Evolutionary conservation across 2,888 invertebrate genomes (phyloP), one percentile per base, ranked within the genome.

Genomic region (Chaetogeoica ovagalla): DNA sequence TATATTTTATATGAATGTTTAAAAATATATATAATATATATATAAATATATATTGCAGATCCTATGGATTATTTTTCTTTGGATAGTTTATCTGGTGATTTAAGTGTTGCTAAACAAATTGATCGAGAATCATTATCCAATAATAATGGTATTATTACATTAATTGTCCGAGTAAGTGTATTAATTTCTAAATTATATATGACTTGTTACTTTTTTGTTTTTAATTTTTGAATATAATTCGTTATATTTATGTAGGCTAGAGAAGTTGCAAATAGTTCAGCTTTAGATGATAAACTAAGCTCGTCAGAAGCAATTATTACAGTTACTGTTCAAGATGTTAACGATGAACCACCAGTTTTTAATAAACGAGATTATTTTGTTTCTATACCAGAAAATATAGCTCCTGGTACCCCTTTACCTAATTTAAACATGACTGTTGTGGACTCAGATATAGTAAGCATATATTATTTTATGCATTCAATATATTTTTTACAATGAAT

Each of bases 291-390:
- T 83, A 87, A 91, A 4, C 86, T 91, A 74, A 92, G 94, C 0
- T 90, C 91, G 3, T 90, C 93, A 0, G 89, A 89, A 1, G 91
- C 93, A 1, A 91, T 92, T 79, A 92, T 93, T 15, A 93, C 93
- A 0, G 90, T 96, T 73, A 94, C 93, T 62, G 93, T 96, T 83
- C 91, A 91, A 84, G 96, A 96, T 86, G 94, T 95, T 0, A 96
- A 96, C 86, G 96, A 96, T 85, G 94, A 94, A 83, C 92, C 94
- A 0, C 96, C 96, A 0, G 88, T 89, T 66, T 96, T 96, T 87
- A 94, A 94, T 87, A 89, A 90, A 66, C 89, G 92, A 68, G 95
- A 95, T 86, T 95, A 94, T 87, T 89, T 89, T 83, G 92, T 94
- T 19, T 91, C 91, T 82, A 90, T 96, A 82, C 91, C 93, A 0